These are phyloP conservation scores for Periophthalmodon schlosseri DNA, from an alignment of 2,113 vertebrate species.

Conservation along the genomic window DNA sequence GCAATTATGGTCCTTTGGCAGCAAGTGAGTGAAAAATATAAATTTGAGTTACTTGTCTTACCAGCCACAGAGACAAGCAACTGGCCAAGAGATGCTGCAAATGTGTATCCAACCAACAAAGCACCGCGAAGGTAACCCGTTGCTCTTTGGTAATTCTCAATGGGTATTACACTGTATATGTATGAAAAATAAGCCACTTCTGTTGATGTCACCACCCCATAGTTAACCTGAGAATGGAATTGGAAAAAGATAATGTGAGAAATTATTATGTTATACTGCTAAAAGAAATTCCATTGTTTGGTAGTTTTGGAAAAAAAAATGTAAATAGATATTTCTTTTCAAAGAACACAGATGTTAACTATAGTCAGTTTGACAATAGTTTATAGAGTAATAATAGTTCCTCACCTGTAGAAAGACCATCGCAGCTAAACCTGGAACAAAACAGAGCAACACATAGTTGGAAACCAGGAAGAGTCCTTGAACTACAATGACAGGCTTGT, in stretches of 20 bases:
- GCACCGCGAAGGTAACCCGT: slow-evolving; percentile 74
- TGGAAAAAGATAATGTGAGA: background rate
- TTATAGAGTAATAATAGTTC: background rate
- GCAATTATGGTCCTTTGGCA: background rate
- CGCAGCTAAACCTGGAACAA: slow-evolving; percentile 60
- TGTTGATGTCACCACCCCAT: slow-evolving; percentile 71
- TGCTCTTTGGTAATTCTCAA: slow-evolving; percentile 69
- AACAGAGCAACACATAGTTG: slow-evolving; percentile 72
- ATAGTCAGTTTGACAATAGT: background rate
- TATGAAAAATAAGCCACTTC: slow-evolving; percentile 79
- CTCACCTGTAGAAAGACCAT: slow-evolving; percentile 71
- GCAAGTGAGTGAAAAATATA: background rate
- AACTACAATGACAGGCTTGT: slow-evolving; percentile 73
- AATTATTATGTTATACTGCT: background rate
- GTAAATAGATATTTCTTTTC: no score
- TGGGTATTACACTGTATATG: slow-evolving; percentile 75
- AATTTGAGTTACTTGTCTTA: slow-evolving; percentile 15
- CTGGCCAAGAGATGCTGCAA: slow-evolving; percentile 71
- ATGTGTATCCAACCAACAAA: slow-evolving; percentile 70
- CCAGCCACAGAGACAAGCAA: slow-evolving; percentile 70
- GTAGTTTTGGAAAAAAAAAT: no score
- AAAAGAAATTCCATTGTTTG: no score
- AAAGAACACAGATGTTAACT: background rate
- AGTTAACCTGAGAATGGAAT: slow-evolving; percentile 57
- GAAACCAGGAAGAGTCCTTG: slow-evolving; percentile 72